Percentiles rank a stretch among this genome's conserved stretches.
Conservation (phyloP, 2,113 vertebrate genomes). For the Xiphophorus hellerii region DNA sequence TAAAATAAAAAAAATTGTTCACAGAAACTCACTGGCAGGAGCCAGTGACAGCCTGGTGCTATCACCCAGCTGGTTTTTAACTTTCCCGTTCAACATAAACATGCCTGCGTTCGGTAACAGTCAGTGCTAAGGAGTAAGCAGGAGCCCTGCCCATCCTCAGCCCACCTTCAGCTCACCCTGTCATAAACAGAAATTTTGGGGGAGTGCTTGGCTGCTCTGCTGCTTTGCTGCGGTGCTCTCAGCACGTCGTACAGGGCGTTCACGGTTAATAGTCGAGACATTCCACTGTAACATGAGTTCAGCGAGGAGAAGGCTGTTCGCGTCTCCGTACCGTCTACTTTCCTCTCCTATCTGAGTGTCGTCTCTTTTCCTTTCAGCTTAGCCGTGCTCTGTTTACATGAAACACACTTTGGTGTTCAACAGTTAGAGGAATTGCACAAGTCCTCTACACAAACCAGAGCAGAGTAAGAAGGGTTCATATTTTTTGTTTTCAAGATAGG, state of each 20-base stretch:
- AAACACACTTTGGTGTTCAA: constrained; percentile 51
- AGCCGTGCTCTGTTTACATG: constrained; percentile 53
- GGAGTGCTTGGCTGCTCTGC: constrained; percentile 53
- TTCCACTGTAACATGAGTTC: constrained; percentile 61
- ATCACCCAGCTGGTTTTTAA: constrained; percentile 78
- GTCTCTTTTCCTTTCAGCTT: constrained; percentile 37
- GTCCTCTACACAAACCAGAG: constrained; percentile 26
- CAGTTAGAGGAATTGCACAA: constrained; percentile 54
- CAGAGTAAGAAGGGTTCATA: background rate
- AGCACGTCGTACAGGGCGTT: constrained; percentile 56
- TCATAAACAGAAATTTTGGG: constrained; percentile 71
- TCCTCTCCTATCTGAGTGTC: constrained; percentile 29
- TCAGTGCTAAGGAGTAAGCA: constrained; percentile 80
- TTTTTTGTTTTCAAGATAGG: background rate
- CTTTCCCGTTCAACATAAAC: constrained; percentile 81
- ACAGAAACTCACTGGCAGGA: constrained; percentile 26
- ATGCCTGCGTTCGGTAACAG: constrained; percentile 82
- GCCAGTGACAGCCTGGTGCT: constrained; percentile 73
- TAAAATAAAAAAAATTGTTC: constrained; percentile 26
- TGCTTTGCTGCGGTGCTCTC: constrained; percentile 44
- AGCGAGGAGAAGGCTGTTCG: constrained; percentile 39
- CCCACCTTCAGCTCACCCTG: constrained; percentile 64
- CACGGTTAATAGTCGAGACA: constrained; percentile 54
- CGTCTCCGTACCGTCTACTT: constrained; percentile 32
- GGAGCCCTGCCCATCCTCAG: constrained; percentile 62